These are phyloP conservation scores for Drosophila eohydei DNA, from an alignment of 2,888 invertebrate species.

Conservation along the genomic window DNA sequence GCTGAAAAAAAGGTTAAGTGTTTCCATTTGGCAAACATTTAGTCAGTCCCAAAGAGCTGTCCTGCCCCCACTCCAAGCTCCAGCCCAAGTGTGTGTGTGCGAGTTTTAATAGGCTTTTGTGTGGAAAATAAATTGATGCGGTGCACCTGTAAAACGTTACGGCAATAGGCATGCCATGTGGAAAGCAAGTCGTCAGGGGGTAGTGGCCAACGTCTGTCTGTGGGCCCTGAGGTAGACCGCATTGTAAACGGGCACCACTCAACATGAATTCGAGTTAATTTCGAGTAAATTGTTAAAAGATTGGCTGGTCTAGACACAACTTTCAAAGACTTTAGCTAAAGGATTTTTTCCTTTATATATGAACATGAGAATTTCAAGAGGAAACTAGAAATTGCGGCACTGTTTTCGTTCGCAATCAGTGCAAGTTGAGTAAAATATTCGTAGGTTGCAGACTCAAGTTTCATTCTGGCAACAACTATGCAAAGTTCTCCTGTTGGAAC, in stretches of 20 bases:
- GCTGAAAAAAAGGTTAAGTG: conserved; percentile 75
- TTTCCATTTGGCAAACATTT: conserved; percentile 79
- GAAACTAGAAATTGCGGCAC: background rate
- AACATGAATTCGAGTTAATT: conserved; percentile 65
- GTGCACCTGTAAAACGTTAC: conserved; percentile 74
- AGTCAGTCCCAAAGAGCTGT: conserved; percentile 46
- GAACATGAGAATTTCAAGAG: background rate
- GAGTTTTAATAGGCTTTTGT: conserved; percentile 80
- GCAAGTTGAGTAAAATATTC: background rate
- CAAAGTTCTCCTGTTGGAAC: too few species aligned
- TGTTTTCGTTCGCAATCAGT: background rate
- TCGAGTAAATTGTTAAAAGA: conserved; percentile 73
- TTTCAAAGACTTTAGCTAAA: background rate
- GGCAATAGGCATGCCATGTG: conserved; percentile 43
- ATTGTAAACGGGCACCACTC: conserved; percentile 51
- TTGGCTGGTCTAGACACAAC: conserved; percentile 27
- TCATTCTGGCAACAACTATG: background rate
- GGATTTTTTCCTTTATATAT: background rate
- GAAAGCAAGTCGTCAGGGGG: conserved; percentile 18
- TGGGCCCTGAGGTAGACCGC: conserved; percentile 64
- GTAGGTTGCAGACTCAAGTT: background rate
- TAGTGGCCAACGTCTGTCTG: conserved; percentile 46
- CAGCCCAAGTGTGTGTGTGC: conserved; percentile 60
- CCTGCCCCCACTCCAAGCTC: conserved; percentile 17
- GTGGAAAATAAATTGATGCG: conserved; percentile 81